Evolutionary conservation across 2,888 invertebrate genomes (phyloP).

Genomic region (Mythimna lalbum): DNA sequence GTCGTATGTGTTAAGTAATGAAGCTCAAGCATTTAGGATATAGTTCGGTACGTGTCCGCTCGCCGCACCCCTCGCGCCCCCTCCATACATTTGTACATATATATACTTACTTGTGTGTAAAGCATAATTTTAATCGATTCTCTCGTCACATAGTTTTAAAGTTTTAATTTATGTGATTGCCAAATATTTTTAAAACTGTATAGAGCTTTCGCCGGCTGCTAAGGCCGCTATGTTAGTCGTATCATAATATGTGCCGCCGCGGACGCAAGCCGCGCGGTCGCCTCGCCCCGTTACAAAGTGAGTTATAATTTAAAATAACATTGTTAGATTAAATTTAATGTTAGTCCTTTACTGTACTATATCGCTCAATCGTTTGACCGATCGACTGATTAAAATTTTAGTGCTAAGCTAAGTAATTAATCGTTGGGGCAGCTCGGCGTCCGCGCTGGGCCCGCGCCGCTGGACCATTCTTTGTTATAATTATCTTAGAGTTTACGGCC

Average conservation of each 20-base stretch:
- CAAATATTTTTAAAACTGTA: conserved; percentile 89
- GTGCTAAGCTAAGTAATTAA: conserved; percentile 90
- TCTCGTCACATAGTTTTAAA: conserved; percentile 90
- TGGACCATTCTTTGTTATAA: conserved; percentile 77
- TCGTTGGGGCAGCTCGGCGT: conserved; percentile 63
- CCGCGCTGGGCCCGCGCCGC: conserved; percentile 65
- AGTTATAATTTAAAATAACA: conserved; percentile 90
- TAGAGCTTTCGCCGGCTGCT: conserved; percentile 81
- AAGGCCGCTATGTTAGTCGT: conserved; percentile 78
- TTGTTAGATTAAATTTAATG: conserved; percentile 91
- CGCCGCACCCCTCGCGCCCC: conserved; percentile 82
- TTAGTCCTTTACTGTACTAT: conserved; percentile 91
- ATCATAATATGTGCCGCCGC: conserved; percentile 70
- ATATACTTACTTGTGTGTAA: conserved; percentile 89
- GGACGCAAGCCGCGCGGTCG: conserved; percentile 74
- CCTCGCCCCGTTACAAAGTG: conserved; percentile 83
- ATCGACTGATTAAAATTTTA: conserved; percentile 91
- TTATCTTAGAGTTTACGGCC: conserved; percentile 83
- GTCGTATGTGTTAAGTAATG: conserved; percentile 85
- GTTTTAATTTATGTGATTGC: conserved; percentile 90
- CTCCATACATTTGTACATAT: conserved; percentile 77
- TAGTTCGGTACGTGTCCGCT: conserved; percentile 69
- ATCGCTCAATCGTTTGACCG: conserved; percentile 91
- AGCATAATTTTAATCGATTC: conserved; percentile 90
- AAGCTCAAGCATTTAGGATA: conserved; percentile 89